These are phyloP conservation scores for Mactromeris polynyma DNA, from an alignment of 2,888 invertebrate genomes.

Conservation along the genomic window DNA sequence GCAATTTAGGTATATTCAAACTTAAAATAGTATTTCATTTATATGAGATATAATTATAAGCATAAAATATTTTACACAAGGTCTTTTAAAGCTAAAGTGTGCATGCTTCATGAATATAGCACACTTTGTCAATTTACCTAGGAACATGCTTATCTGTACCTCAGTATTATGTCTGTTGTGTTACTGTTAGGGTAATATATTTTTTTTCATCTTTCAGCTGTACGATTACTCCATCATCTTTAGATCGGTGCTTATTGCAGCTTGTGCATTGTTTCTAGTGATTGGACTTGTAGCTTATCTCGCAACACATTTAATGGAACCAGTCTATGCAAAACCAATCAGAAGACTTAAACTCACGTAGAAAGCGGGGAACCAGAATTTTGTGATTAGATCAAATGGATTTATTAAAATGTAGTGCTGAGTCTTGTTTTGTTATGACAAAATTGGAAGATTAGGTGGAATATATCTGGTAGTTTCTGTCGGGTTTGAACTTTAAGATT, in stretches of 20 bases:
- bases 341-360: conserved; percentile 58
- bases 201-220: conserved; percentile 64
- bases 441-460: too few relatives aligned
- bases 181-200: not conserved
- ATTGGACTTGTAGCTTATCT: conserved; percentile 70
- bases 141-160: too few relatives aligned
- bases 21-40: too few relatives aligned
- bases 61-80: too few relatives aligned
- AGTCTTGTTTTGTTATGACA: too few relatives aligned
- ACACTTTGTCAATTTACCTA: too few relatives aligned
- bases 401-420: not conserved
- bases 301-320: conserved; percentile 71
- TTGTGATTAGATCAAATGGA: not conserved
- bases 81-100: too few relatives aligned
- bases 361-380: not conserved
- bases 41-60: too few relatives aligned
- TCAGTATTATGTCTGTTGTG: not conserved
- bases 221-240: conserved; percentile 76
- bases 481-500: too few relatives aligned
- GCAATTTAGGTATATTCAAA: too few relatives aligned
- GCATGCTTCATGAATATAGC: too few relatives aligned
- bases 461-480: too few relatives aligned
- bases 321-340: conserved; percentile 74
- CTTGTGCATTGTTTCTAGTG: conserved; percentile 72
- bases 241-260: conserved; percentile 72